Evolutionary conservation across 1,140 invertebrate species (phyloP), one percentile per base, ranked within the genome.

Genomic region (Drosophila pseudoobscura): DNA sequence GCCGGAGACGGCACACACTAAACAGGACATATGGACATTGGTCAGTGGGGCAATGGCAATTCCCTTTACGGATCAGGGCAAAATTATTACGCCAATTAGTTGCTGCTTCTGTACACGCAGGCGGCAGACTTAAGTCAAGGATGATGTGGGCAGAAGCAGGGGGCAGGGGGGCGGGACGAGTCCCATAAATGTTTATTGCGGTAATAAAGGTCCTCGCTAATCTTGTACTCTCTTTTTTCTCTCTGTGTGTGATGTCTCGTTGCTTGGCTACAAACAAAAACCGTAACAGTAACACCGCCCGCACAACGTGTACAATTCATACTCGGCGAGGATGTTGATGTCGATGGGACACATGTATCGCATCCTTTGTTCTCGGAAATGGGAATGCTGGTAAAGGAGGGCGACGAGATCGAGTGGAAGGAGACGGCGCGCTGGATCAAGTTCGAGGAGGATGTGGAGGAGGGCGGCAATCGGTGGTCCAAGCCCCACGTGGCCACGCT

Each of bases 401-500:
- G 97, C 59, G 96, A 97, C 58, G 96, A 97, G 77, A 94, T 97
- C 91, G 96, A 98, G 93, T 99, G 98, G 98, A 98, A 98, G 91
- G 98, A 99, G 93, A 98, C 97, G n/a, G 98, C 97, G 17, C 94
- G 97, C 82, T 98, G 97, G 97, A 97, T 98, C 47, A 98, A 98
- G 91, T 98, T 98, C 91, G 97, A 98, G 90, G 97, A 98, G 91
- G 97, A 98, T 90, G 97, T 98, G 0, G 97, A 98, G 92, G 97
- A 98, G 92, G 97, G 97, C 24, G 97, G 97, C 51, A 97, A 98
- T 90, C 93, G 97, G 52, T 98, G 97, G 97, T 98, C 97, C 5
- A 98, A 98, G 91, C 97, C 97, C 2, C 97, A 98, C 91, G 97
- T 98, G 22, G 97, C 97, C 11, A 98, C 97, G 0, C 92, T 98